Percentiles rank a stretch among this genome's conserved stretches.
These are phyloP conservation scores for Cynoglossus semilaevis DNA, from an alignment of 2,113 vertebrate species.

Conservation along the genomic window DNA sequence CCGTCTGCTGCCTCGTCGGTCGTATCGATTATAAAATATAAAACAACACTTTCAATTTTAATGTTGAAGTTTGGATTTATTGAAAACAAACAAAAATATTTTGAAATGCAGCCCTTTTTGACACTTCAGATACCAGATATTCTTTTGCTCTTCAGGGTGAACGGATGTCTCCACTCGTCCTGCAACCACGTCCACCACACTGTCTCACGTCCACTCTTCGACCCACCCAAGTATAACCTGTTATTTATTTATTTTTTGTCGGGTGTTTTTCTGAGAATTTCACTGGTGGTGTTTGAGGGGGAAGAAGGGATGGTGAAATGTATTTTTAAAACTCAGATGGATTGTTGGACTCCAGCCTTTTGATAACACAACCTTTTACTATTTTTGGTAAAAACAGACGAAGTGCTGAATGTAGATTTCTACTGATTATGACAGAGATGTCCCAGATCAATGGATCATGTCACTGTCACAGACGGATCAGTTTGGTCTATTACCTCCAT, in stretches of 20 bases:
- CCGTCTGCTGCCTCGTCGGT: too few relatives aligned
- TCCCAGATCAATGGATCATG: slow-evolving; percentile 7
- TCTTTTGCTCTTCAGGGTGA: slow-evolving; percentile 23
- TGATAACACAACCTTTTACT: not conserved
- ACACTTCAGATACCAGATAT: not conserved
- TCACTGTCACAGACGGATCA: not conserved
- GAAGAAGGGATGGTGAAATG: not conserved
- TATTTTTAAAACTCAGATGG: not conserved
- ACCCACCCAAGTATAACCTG: slow-evolving; percentile 30
- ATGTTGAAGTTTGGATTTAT: too few relatives aligned
- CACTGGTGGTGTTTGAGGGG: not conserved
- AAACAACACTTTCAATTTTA: too few relatives aligned
- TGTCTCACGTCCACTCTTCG: slow-evolving; percentile 4
- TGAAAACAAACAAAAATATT: not conserved
- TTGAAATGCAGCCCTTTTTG: slow-evolving; percentile 9
- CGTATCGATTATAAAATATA: too few relatives aligned
- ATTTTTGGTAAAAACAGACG: not conserved
- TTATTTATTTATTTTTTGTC: not conserved
- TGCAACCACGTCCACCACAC: slow-evolving; percentile 1
- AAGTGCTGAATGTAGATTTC: too few relatives aligned
- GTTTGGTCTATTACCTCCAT: slow-evolving; percentile 4
- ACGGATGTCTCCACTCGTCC: slow-evolving; percentile 24
- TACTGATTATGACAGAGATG: too few relatives aligned
- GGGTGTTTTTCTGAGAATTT: not conserved
- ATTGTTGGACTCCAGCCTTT: not conserved